Conservation (phyloP, 2,113 vertebrate species). For the Carollia perspicillata region DNA sequence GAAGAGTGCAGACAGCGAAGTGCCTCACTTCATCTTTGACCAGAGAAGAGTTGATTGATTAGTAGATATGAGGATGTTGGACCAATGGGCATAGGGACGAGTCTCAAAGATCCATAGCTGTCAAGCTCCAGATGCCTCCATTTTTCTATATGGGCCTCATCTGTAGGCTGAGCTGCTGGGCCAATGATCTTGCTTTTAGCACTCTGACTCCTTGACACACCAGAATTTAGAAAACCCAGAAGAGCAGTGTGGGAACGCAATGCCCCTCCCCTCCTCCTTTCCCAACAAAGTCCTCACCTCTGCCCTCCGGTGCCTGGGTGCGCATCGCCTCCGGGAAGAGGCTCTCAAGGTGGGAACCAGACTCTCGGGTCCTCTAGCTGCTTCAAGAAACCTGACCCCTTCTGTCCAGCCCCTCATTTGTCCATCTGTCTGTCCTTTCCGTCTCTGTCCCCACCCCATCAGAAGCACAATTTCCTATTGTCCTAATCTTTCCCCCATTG, state of each 20-base stretch:
- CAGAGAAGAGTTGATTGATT: background rate
- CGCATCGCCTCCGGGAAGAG: background rate
- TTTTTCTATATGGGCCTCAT: background rate
- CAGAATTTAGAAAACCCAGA: background rate
- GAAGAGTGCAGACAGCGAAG: background rate
- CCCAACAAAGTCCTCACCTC: constrained; percentile 8
- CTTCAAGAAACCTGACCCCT: constrained; percentile 37
- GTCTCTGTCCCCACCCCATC: constrained; percentile 66
- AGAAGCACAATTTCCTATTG: constrained; percentile 86
- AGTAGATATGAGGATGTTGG: background rate
- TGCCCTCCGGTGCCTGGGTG: background rate
- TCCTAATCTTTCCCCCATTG: constrained; percentile 81
- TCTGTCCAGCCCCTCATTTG: constrained; percentile 58
- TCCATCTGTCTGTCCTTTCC: constrained; percentile 50
- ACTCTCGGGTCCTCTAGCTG: constrained; percentile 21
- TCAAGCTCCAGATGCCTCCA: background rate
- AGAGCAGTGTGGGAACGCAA: background rate
- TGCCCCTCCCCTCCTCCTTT: background rate
- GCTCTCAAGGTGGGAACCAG: constrained; percentile 7
- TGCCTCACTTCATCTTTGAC: background rate
- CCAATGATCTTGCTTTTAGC: background rate
- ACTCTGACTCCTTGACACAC: background rate
- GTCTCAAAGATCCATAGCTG: background rate
- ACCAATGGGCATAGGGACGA: no score
- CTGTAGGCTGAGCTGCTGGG: background rate